Evolutionary conservation across 2,797 vertebrate species (phyloP), one percentile per base, ranked within the genome.

Genomic region (Florisuga fusca): DNA sequence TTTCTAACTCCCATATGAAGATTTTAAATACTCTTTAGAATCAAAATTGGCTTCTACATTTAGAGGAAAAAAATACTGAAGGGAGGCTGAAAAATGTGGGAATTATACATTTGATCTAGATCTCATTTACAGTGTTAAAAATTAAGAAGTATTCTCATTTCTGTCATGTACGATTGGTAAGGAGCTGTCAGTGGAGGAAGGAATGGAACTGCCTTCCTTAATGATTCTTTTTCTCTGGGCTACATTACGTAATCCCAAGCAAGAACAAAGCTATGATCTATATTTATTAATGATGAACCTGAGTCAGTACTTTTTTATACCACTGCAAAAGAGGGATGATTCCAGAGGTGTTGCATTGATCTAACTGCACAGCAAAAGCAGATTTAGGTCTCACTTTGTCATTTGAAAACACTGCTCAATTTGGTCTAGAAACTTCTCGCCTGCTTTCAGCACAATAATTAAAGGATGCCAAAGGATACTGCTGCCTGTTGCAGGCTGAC

Each of bases 241-340:
- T 81, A 18, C 27, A 20, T 93, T 92, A 84, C 48, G 53, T 73
- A 96, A 83, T 81, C 20, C 15, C 62, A 75, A 83, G 16, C 34
- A 81, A 92, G 82, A 92, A 69, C 38, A 91, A 95, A 78, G 51
- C 59, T 78, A 61, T 59, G 66, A 89, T 46, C 76, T 84, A 68
- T 63, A 78, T 89, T 84, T 94, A 81, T 88, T 91, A 90, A 87
- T 79, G 79, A 90, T 12, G 11, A 72, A 84, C 87, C 68, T 87
- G 58, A 91, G 51, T 74, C 66, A 89, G 62, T 78, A 66, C 55
- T 91, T 93, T 80, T 31, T 89, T 74, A 85, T 31, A 83, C 17
- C 15, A 19, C 58, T 66, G 31, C 21, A 72, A 81, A 87, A 81
- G 20, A 78, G 4, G 12, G 43, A 34, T 15, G 15, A 76, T 76